Conservation (phyloP, 2,797 vertebrate species). For the Hydrolagus colliei region DNA sequence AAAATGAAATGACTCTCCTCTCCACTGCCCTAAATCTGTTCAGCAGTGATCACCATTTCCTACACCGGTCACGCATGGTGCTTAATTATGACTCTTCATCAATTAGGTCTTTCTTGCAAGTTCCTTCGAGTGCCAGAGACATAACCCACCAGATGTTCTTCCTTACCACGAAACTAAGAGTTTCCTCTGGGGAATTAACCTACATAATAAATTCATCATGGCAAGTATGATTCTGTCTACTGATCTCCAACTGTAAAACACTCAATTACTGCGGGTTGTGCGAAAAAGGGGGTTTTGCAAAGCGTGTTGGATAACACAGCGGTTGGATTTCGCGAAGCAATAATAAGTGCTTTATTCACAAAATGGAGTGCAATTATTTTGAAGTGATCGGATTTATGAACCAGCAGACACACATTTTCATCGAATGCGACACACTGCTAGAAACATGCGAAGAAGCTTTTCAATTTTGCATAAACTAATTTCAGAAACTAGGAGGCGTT, state of each 20-base stretch:
- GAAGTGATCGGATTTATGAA: neutral
- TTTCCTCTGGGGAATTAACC: slow-evolving; percentile 7
- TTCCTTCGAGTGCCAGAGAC: neutral
- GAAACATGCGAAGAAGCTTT: neutral
- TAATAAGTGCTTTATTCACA: neutral
- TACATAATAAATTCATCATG: neutral
- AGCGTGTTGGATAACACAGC: neutral
- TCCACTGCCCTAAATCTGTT: neutral
- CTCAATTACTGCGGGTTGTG: neutral
- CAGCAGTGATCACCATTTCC: neutral
- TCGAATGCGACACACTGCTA: neutral
- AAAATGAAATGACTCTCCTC: slow-evolving; percentile 9
- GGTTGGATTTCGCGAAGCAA: neutral
- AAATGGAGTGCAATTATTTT: neutral
- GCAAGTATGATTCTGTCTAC: neutral
- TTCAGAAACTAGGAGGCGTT: neutral
- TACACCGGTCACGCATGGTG: neutral
- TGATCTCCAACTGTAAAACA: neutral
- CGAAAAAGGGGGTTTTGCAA: neutral
- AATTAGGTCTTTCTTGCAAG: slow-evolving; percentile 10
- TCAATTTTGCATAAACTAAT: neutral
- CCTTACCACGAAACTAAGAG: neutral
- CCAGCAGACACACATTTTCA: neutral
- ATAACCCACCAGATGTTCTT: neutral
- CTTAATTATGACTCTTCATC: neutral